A percentile compares a stretch with the other conserved stretches of the same genome.
Evolutionary conservation across 2,113 vertebrate species (phyloP).

Genomic region (Okapia johnstoni): DNA sequence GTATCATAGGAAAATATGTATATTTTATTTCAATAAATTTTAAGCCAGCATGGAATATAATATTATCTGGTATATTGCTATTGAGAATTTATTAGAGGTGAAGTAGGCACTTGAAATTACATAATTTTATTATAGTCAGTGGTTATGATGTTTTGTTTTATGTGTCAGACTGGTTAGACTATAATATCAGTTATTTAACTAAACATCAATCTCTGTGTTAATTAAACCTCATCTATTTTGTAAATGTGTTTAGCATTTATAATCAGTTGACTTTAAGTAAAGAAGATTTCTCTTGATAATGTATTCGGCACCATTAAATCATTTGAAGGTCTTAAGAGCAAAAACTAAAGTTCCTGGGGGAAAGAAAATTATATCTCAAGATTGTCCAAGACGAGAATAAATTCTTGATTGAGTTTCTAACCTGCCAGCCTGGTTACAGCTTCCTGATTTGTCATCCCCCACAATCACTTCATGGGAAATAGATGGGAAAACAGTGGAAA

Average conservation of each 20-base stretch:
- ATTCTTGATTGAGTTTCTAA: not conserved
- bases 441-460: not conserved
- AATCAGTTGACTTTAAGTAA: not conserved
- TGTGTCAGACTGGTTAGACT: not conserved
- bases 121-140: not conserved
- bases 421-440: not conserved
- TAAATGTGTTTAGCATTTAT: not conserved
- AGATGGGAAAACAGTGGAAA: too few relatives aligned
- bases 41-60: not conserved
- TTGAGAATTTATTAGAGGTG: not conserved
- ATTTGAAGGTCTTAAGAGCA: not conserved
- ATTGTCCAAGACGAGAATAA: not conserved
- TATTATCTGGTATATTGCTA: not conserved
- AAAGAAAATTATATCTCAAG: not conserved
- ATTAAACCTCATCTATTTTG: not conserved
- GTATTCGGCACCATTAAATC: not conserved
- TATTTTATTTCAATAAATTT: not conserved
- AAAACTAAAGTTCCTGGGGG: not conserved
- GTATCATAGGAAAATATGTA: not conserved
- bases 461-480: too few relatives aligned
- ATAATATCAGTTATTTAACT: not conserved
- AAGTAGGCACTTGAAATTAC: not conserved
- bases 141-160: not conserved
- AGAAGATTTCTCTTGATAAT: not conserved
- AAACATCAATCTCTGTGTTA: not conserved